Base-by-base conservation (phyloP, 1,140 invertebrate species). In the Trachymyrmex septentrionalis region DNA sequence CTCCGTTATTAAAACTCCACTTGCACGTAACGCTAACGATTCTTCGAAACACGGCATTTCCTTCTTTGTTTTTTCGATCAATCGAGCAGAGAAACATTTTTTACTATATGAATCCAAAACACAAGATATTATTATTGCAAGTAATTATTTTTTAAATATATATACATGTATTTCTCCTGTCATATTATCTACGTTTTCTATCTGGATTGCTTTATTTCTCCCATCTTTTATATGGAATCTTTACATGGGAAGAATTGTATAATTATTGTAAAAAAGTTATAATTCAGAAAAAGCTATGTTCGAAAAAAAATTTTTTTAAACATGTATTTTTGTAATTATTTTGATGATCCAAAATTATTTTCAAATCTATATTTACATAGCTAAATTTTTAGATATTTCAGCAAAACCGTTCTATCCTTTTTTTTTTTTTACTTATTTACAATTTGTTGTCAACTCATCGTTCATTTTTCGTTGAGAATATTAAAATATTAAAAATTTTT, bases 1-100 rank as follows among this genome's bases (percentile, higher is more conserved):
- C 38, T 21, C 4, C n/a, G 24, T 84, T 84, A 84, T 84, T 75
- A 84, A 73, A 75, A 84, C 61, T 73, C 38, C 55, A 27, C 14
- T 50, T 24, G 38, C 9, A 34, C 34, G 24, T 75, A 50, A 59
- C 30, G 50, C 4, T 84, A 73, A 61, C 24, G 57, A 61, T 9
- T 59, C 10, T 30, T 48, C 19, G 24, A 72, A 48, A 72, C 21
- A 38, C 27, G 57, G 2, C 27, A 4, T 63, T 19, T 12, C n/a
- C 19, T 16, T n/a, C 24, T 16, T 34, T 48, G 5, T 30, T 71
- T 48, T 63, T 3, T 3, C n/a, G 21, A 80, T 69, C 67, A 57
- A 71, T 57, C 3, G 38, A 71, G 48, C 30, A 30, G n/a, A 19
- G 16, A 3, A 48, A 19, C 24, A 67, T 67, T 69, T 67, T 12